Percentiles rank a stretch among this genome's conserved stretches.
These are phyloP conservation scores for Paragorgia papillata DNA, from an alignment of 92 coral and sea anemone genomes.

Conservation along the genomic window DNA sequence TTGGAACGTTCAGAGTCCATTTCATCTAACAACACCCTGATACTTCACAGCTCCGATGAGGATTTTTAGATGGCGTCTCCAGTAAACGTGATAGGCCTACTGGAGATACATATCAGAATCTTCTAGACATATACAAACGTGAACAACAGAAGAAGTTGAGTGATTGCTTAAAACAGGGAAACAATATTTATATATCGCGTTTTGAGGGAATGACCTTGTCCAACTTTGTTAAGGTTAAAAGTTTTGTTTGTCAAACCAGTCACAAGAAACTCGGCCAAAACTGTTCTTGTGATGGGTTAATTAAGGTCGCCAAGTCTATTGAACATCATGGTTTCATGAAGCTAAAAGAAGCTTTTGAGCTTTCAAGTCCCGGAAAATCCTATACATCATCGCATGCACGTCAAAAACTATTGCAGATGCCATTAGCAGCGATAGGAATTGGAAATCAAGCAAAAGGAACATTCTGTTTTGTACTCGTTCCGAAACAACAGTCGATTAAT, in stretches of 20 bases:
- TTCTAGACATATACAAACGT: constrained; percentile 21
- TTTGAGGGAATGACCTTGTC: constrained; percentile 54
- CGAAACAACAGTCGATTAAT: constrained; percentile 27
- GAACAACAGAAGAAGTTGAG: constrained; percentile 40
- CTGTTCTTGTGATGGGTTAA: constrained; percentile 46
- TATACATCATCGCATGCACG: constrained; percentile 54
- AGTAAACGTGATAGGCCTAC: constrained; percentile 4
- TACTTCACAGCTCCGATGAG: constrained; percentile 9
- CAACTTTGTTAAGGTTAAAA: constrained; percentile 43
- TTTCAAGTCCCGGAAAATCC: constrained; percentile 45
- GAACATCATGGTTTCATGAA: constrained; percentile 40
- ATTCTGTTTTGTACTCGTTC: constrained; percentile 26
- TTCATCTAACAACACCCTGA: constrained; percentile 3
- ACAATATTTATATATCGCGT: constrained; percentile 39
- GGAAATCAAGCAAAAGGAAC: constrained; percentile 42
- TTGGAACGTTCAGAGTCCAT: neutral
- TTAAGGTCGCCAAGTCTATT: constrained; percentile 53
- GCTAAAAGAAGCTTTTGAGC: constrained; percentile 50
- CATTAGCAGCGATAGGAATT: constrained; percentile 44
- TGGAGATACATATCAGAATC: neutral
- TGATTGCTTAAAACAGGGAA: constrained; percentile 21
- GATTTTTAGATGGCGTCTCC: constrained; percentile 8
- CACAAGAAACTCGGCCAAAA: constrained; percentile 23
- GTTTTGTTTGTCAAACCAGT: constrained; percentile 22
- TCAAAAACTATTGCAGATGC: constrained; percentile 40